Percentiles rank a stretch among this genome's conserved stretches.
Evolutionary conservation across 2,888 invertebrate species (phyloP).

Genomic region (Pyrochroa serraticornis): DNA sequence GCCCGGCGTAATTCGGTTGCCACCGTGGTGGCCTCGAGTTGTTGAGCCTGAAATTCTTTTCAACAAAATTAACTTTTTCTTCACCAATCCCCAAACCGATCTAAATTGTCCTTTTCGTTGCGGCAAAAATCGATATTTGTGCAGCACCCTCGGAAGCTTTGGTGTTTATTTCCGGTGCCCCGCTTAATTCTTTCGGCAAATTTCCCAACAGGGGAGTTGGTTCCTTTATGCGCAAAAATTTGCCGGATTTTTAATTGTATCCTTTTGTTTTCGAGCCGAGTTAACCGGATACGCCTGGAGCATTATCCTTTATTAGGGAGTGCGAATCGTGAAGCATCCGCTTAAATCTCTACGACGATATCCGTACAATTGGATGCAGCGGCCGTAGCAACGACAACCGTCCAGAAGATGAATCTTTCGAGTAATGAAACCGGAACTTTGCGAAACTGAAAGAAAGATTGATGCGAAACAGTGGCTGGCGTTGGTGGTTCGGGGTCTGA

Average conservation of each 20-base stretch:
- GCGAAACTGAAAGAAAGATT: constrained; percentile 48
- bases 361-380: constrained; percentile 25
- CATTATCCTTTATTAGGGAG: constrained; percentile 14
- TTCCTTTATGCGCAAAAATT: constrained; percentile 1
- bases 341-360: constrained; percentile 12
- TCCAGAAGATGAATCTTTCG: constrained; percentile 51
- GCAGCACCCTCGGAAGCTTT: neutral
- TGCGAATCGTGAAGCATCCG: neutral
- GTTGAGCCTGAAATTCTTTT: no score
- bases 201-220: neutral
- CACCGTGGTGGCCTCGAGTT: no score
- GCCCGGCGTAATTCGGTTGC: no score
- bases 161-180: neutral
- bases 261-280: neutral
- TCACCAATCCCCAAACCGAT: no score
- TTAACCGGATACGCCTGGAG: neutral
- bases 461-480: constrained; percentile 43
- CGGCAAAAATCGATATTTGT: neutral
- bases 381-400: constrained; percentile 28
- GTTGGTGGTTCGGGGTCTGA: constrained; percentile 24
- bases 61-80: no score
- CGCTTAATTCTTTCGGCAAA: neutral
- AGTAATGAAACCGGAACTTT: constrained; percentile 53
- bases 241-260: neutral
- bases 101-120: no score